Percentiles rank a stretch among this genome's conserved stretches.
Evolutionary conservation across 2,888 invertebrate species (phyloP).

Genomic region (Eristalis arbustorum): DNA sequence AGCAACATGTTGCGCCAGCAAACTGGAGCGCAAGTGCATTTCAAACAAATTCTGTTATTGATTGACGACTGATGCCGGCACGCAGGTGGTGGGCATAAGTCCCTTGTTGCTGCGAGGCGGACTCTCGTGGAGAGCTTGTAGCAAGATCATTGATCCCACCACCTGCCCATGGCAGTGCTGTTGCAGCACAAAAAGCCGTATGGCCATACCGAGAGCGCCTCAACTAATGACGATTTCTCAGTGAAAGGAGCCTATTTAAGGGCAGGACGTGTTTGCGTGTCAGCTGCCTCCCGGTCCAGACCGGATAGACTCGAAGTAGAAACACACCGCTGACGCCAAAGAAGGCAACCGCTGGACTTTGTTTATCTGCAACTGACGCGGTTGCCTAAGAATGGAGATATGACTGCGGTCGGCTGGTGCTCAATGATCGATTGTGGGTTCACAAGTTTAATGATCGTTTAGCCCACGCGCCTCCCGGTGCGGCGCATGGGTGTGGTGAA

Average conservation of each 20-base stretch:
- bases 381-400: background rate
- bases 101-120: background rate
- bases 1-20: background rate
- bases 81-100: background rate
- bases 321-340: background rate
- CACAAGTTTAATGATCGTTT: background rate
- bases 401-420: background rate
- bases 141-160: background rate
- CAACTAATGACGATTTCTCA: conserved; percentile 26
- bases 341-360: background rate
- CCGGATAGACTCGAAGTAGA: background rate
- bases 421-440: background rate
- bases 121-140: background rate
- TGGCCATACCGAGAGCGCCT: background rate
- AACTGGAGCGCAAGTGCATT: background rate
- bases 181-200: background rate
- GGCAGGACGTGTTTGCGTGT: conserved; percentile 42
- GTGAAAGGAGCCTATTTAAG: conserved; percentile 50
- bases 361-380: background rate
- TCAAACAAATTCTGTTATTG: background rate
- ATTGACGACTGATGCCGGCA: background rate
- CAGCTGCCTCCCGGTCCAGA: background rate
- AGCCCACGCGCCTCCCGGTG: background rate
- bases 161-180: background rate
- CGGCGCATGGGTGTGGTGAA: background rate